A percentile compares a stretch with the other conserved stretches of the same genome.
Conservation (phyloP, 1,140 invertebrate genomes). For the Aplysia californica region DNA sequence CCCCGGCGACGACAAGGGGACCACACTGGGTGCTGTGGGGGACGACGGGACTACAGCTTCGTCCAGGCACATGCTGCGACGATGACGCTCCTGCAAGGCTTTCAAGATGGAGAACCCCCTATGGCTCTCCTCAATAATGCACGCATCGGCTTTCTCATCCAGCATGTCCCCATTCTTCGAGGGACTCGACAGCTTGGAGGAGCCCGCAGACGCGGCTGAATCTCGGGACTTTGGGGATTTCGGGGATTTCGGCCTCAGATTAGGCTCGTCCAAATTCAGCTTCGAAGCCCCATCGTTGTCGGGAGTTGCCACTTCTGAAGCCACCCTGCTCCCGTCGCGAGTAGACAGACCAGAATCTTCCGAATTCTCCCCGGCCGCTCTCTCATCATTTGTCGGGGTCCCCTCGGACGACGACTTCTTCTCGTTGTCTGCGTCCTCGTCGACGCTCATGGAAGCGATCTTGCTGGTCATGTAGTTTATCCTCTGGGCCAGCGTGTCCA, state of each 20-base stretch:
- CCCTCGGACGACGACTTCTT: background rate
- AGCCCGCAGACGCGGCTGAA: background rate
- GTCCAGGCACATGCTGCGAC: constrained; percentile 23
- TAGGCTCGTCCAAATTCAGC: background rate
- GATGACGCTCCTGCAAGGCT: constrained; percentile 21
- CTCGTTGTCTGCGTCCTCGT: background rate
- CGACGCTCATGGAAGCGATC: constrained; percentile 11
- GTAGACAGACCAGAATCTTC: constrained; percentile 23
- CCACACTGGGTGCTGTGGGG: too few species aligned
- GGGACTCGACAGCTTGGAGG: background rate
- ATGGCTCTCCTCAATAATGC: constrained; percentile 18
- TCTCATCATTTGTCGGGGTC: background rate
- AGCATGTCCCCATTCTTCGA: constrained; percentile 1
- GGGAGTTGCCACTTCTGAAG: constrained; percentile 13
- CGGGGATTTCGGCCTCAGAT: background rate
- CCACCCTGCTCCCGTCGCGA: background rate
- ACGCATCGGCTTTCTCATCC: constrained; percentile 12
- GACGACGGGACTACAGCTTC: too few species aligned
- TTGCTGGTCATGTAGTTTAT: constrained; percentile 30
- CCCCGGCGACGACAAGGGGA: background rate
- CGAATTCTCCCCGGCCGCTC: too few species aligned
- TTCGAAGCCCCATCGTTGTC: background rate
- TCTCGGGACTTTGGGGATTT: background rate
- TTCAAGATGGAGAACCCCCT: constrained; percentile 18
- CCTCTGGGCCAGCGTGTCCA: constrained; percentile 22